Evolutionary conservation across 2,797 vertebrate species (phyloP).

Genomic region (Nothura maculosa): DNA sequence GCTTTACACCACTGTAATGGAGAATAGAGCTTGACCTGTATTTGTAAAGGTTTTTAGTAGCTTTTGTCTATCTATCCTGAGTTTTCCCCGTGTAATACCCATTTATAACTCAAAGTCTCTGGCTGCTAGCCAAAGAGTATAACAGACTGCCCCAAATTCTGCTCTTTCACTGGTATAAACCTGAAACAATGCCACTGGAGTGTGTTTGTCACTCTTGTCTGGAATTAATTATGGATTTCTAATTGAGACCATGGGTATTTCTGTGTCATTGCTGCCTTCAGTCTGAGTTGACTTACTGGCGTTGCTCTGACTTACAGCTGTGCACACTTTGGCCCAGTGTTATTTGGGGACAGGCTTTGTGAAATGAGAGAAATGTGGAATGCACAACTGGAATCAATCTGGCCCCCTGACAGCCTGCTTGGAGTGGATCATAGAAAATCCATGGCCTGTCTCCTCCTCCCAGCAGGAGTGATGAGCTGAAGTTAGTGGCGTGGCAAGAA

Average conservation of each 20-base stretch:
- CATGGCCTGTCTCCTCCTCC: slow-evolving; percentile 53
- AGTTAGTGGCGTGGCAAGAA: slow-evolving; percentile 63
- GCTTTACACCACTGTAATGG: background rate
- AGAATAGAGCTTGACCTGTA: slow-evolving; percentile 8
- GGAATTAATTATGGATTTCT: slow-evolving; percentile 64
- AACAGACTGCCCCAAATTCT: slow-evolving; percentile 23
- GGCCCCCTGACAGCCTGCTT: slow-evolving; percentile 23
- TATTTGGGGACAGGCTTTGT: slow-evolving; percentile 74
- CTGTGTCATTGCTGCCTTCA: slow-evolving; percentile 52
- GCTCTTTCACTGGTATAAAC: slow-evolving; percentile 53
- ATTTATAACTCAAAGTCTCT: background rate
- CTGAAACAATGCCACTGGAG: slow-evolving; percentile 48
- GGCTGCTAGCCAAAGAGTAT: background rate
- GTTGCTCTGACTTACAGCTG: slow-evolving; percentile 68
- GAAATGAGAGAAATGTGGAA: slow-evolving; percentile 70
- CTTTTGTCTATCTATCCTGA: background rate
- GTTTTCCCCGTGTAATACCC: background rate
- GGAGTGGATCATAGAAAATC: slow-evolving; percentile 51
- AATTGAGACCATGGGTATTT: slow-evolving; percentile 66
- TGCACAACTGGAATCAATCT: slow-evolving; percentile 70
- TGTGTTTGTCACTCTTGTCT: slow-evolving; percentile 56
- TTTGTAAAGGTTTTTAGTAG: slow-evolving; percentile 4
- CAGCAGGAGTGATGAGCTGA: slow-evolving; percentile 60
- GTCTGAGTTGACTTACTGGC: slow-evolving; percentile 65
- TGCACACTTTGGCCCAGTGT: slow-evolving; percentile 72